These are phyloP conservation scores for Andinoacara biseriatus DNA, from an alignment of 2,113 vertebrate genomes.

Conservation along the genomic window DNA sequence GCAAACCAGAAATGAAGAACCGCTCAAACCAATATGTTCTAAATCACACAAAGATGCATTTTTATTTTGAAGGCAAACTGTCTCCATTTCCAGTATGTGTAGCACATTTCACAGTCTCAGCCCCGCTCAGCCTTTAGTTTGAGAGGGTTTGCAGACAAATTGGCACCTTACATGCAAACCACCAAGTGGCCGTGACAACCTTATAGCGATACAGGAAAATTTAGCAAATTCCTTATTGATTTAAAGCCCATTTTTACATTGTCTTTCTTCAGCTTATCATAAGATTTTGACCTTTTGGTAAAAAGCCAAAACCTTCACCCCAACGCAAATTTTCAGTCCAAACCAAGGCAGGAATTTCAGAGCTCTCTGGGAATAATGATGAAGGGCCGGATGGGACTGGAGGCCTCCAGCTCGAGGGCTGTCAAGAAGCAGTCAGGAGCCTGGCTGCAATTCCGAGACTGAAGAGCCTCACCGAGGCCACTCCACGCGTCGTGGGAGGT, in stretches of 20 bases:
- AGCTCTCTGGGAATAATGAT: conserved; percentile 93
- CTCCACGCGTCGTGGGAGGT: conserved; percentile 94
- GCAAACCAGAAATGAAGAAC: too few relatives aligned
- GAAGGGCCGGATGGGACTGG: conserved; percentile 92
- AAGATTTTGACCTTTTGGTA: neutral
- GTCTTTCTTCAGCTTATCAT: neutral
- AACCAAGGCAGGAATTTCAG: conserved; percentile 62
- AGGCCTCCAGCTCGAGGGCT: conserved; percentile 94
- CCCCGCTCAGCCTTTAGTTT: neutral
- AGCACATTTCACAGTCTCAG: neutral
- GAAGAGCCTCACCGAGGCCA: conserved; percentile 91
- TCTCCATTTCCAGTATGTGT: neutral
- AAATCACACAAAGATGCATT: neutral
- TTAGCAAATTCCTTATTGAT: neutral
- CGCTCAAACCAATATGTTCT: too few relatives aligned
- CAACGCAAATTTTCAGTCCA: neutral
- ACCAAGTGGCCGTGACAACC: neutral
- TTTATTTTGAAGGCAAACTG: neutral
- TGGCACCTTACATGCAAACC: neutral
- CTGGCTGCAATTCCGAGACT: conserved; percentile 85
- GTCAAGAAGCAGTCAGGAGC: conserved; percentile 94
- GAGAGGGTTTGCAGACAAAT: neutral
- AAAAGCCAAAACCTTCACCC: neutral
- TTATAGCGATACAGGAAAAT: neutral
- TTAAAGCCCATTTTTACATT: neutral